Conservation (phyloP, 2,797 vertebrate genomes). For the Peromyscus aztecus region DNA sequence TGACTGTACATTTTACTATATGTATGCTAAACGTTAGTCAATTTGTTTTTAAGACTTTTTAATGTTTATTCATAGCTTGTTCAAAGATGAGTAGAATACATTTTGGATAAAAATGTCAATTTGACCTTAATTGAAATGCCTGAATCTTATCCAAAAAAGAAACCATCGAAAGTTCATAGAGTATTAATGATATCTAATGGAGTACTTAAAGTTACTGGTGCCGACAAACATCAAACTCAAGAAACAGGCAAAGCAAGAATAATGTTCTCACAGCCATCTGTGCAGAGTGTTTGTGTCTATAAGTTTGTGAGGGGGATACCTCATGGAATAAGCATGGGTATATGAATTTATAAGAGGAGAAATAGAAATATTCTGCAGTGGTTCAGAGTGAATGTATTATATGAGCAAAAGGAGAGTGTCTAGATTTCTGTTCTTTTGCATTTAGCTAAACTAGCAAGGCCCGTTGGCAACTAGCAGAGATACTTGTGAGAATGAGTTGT, state of each 20-base stretch:
- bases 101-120: slow-evolving; percentile 23
- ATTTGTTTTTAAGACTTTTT: slow-evolving; percentile 59
- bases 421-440: slow-evolving; percentile 36
- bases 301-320: background rate
- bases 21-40: background rate
- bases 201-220: background rate
- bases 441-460: slow-evolving; percentile 11
- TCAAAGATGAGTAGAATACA: background rate
- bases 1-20: background rate
- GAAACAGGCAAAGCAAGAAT: background rate
- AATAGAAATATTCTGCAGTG: background rate
- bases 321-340: background rate
- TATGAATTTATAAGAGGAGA: slow-evolving; percentile 13
- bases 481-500: background rate
- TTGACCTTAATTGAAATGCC: slow-evolving; percentile 51
- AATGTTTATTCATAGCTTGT: slow-evolving; percentile 41
- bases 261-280: background rate
- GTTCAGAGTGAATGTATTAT: slow-evolving; percentile 19
- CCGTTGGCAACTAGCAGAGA: background rate
- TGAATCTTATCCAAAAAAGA: slow-evolving; percentile 35
- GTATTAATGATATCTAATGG: background rate
- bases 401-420: slow-evolving; percentile 14
- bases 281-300: background rate
- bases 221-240: slow-evolving; percentile 43
- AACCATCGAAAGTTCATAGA: background rate